A percentile compares a stretch with the other conserved stretches of the same genome.
These are phyloP conservation scores for Prunella strophiata DNA, from an alignment of 2,797 vertebrate genomes.

Conservation along the genomic window DNA sequence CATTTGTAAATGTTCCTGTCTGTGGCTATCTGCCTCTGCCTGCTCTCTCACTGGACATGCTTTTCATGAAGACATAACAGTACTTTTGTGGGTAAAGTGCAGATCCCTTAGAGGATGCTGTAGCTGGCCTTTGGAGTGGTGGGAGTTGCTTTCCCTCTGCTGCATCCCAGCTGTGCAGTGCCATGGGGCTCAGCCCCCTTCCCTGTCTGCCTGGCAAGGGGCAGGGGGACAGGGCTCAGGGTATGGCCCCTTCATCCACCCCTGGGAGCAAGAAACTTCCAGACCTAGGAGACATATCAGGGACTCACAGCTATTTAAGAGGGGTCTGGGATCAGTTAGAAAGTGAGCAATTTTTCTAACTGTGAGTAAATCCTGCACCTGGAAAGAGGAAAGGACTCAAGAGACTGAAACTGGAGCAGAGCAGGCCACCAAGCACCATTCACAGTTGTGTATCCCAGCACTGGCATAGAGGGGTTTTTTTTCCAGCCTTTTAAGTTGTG, in stretches of 20 bases:
- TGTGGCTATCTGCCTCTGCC: background rate
- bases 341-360: background rate
- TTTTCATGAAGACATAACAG: background rate
- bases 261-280: background rate
- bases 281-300: background rate
- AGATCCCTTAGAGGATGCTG: background rate
- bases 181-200: background rate
- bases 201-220: background rate
- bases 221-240: background rate
- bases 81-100: background rate
- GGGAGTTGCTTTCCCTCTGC: background rate
- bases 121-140: background rate
- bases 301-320: background rate
- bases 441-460: background rate
- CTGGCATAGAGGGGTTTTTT: background rate
- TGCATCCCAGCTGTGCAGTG: background rate
- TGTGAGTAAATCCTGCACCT: conserved; percentile 6
- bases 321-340: background rate
- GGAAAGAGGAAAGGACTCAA: background rate
- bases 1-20: background rate
- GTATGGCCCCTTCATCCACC: background rate
- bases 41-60: background rate
- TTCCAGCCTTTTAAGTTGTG: background rate
- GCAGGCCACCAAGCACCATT: background rate
- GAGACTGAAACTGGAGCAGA: background rate